Base-by-base conservation (phyloP, 2,888 invertebrate genomes). In the Argyresthia albistria region DNA sequence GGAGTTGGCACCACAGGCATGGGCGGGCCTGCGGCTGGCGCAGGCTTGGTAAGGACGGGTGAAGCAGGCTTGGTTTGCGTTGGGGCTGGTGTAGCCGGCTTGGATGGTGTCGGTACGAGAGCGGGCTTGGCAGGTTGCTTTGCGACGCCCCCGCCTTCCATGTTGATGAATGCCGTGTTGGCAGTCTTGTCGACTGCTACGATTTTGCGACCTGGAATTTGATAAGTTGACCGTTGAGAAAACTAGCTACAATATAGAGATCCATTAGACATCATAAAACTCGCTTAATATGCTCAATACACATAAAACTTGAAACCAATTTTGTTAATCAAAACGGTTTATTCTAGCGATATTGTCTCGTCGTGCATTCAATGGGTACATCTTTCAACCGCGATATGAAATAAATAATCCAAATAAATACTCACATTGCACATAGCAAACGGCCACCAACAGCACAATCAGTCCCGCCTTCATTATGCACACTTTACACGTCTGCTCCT, bases 81-180 rank as follows among this genome's bases (percentile, higher is more conserved):
- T 3, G 58, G 56, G 25, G 55, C 54, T n/a, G 54, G 37, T 8
- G 53, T 16, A 16, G 55, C 51, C 8, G 53, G 52, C 1, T 52
- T 49, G 14, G 55, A 39, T 50, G 47, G 46, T 8, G 56, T 8
- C 52, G 56, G 56, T 47, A 54, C 43, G 15, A 65, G 60, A 49
- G 35, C 36, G 3, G 48, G 48, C 8, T 48, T 48, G 8, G 37
- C 15, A 3, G 15, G 37, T 12, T n/a, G 47, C 11, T 15, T 37
- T 1, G 14, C 14, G 8, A 12, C 37, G 8, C 36, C 46, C 8
- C 53, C 53, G 2, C 64, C 64, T 59, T 87, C 87, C 81, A 83
- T 84, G 57, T 83, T 83, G 55, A 87, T 87, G 57, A 87, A 87
- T 46, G 75, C 83, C 25, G 77, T 55, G 60, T 86, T 86, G 0